phyloP scores from a whole-genome alignment of 1,140 invertebrate species.

The Amyelois transitella region DNA sequence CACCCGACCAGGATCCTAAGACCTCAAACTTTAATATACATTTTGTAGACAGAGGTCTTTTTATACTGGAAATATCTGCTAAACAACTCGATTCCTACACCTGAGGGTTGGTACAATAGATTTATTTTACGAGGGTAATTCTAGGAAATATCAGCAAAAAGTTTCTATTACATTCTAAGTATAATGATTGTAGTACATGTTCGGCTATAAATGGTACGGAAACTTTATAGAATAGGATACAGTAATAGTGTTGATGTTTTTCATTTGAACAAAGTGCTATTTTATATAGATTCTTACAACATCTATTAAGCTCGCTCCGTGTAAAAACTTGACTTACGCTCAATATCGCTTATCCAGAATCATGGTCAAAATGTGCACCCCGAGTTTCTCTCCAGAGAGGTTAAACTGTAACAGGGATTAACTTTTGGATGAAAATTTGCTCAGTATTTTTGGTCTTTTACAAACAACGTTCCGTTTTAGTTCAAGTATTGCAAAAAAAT shows the following conservation, averaged over 20 bases:
- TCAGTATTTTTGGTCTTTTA: neutral
- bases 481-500: too few species aligned
- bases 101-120: constrained; percentile 8
- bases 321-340: too few species aligned
- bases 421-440: neutral
- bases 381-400: too few species aligned
- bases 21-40: neutral
- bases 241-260: neutral
- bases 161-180: neutral
- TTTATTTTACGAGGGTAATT: constrained; percentile 14
- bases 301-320: too few species aligned
- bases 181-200: neutral
- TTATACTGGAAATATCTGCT: constrained; percentile 3
- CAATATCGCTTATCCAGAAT: too few species aligned
- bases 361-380: too few species aligned
- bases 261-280: too few species aligned
- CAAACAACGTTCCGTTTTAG: neutral
- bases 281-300: too few species aligned
- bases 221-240: neutral
- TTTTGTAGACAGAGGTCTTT: neutral
- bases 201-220: neutral
- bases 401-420: neutral
- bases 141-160: constrained; percentile 4
- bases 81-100: constrained; percentile 4
- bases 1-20: neutral